Base-by-base conservation (phyloP, 2,113 vertebrate genomes). In the Oxyura jamaicensis region DNA sequence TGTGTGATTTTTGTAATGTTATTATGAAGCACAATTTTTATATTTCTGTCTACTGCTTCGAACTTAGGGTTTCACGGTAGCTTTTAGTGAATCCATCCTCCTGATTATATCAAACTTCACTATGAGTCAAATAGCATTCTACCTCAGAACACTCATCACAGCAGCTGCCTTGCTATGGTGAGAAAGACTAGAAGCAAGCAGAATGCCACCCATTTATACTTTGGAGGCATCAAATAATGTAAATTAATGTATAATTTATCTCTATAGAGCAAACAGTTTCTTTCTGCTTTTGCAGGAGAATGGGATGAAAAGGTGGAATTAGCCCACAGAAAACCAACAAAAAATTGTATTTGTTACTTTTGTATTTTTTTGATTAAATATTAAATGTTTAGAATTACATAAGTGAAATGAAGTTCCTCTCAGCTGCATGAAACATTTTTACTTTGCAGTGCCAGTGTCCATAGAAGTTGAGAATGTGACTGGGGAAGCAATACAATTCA, bases 401-500 rank as follows among this genome's bases (percentile, higher is more conserved):
- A 68, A 85, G n/a, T 36, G 50, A 94, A 85, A 26, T 15, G 13
- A 72, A 72, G 26, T 11, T 2, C 10, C 8, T 14, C 29, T 73
- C 20, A 69, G 4, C 59, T 72, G 22, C 13, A 48, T 46, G 21
- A 76, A 72, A 76, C 42, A 35, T 79, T 75, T 67, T 65, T 46
- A 28, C 13, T 83, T 96, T 93, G 11, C 86, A 98, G 96, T 28
- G 52, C 28, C 74, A 44, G 39, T 91, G 39, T 93, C 90, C 25
- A 4, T 97, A 1, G 0, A 67, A 36, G 75, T 97, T 44, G 53
- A 89, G 41, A 79, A 68, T 0, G 86, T 97, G 65, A 93, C 90
- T 13, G 88, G 6, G 29, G 55, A 91, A 16, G 21, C 41, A 75
- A 97, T 97, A 77, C 21, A 65, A 2, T 28, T 97, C 59, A 93